These are phyloP conservation scores for Diglossa cyanea DNA, from an alignment of 2,797 vertebrate species.

Conservation along the genomic window DNA sequence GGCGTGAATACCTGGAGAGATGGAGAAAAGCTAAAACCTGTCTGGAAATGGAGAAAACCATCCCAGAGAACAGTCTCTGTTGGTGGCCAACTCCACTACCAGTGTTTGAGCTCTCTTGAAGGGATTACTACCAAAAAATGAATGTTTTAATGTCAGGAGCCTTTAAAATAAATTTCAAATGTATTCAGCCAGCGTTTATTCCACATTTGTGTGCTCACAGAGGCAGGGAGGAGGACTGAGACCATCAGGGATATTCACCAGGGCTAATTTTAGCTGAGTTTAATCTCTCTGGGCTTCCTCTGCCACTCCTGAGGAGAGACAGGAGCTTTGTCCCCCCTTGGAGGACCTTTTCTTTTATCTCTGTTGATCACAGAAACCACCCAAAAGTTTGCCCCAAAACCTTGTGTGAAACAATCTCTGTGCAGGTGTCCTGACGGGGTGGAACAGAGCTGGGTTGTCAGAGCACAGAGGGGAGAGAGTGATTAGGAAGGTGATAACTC, in stretches of 20 bases:
- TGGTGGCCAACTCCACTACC: background rate
- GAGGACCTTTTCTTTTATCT: background rate
- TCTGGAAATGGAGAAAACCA: rapidly evolving
- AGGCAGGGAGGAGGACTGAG: background rate
- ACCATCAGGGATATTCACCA: background rate
- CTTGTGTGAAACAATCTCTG: background rate
- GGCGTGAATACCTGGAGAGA: background rate
- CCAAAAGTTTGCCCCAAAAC: background rate
- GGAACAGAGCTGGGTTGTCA: background rate
- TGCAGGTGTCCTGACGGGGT: background rate
- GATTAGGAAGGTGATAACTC: background rate
- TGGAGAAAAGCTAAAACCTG: background rate
- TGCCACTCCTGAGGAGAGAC: background rate
- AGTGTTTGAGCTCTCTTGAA: background rate
- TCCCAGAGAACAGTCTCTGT: background rate
- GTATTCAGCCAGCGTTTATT: background rate
- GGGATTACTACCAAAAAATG: background rate
- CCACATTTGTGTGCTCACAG: background rate
- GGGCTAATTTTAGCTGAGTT: conserved; percentile 5
- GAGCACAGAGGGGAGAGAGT: background rate
- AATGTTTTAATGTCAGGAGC: background rate
- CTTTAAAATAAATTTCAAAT: background rate
- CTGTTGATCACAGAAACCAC: background rate
- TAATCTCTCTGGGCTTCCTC: background rate
- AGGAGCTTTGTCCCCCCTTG: background rate